Conservation (phyloP, 2,113 vertebrate genomes). For the Aplodontia rufa region DNA sequence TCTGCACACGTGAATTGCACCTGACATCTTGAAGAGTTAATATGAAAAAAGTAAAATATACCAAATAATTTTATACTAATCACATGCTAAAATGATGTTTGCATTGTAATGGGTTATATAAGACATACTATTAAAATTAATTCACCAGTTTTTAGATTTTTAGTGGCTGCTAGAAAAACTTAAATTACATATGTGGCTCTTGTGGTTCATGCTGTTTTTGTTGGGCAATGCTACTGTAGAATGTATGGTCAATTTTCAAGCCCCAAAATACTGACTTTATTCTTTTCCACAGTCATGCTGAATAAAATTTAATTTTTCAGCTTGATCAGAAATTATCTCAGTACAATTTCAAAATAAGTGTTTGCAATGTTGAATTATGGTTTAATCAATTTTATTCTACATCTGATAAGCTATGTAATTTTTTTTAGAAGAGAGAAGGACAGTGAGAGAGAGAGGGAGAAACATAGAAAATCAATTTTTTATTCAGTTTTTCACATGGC, state of each 20-base stretch:
- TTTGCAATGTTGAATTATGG: not conserved
- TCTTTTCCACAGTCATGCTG: not conserved
- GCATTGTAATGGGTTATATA: not conserved
- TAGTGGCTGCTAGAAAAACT: not conserved
- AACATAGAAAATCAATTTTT: no score
- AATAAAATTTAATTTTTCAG: slow-evolving; percentile 12
- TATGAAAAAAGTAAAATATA: not conserved
- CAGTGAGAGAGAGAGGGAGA: no score
- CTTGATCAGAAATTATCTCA: not conserved
- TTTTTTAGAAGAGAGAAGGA: no score
- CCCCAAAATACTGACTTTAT: not conserved
- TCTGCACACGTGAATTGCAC: fast-evolving
- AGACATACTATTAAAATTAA: not conserved
- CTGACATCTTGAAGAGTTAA: not conserved
- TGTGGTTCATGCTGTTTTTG: not conserved
- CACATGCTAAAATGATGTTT: not conserved
- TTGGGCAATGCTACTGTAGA: not conserved
- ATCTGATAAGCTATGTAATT: not conserved
- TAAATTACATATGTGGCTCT: not conserved
- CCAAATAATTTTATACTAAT: not conserved
- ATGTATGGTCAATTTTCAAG: not conserved
- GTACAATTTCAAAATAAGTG: not conserved
- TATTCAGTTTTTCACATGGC: no score
- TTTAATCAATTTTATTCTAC: not conserved
- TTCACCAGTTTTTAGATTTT: not conserved